A percentile compares a stretch with the other conserved stretches of the same genome.
phyloP scores from a whole-genome alignment of 2,113 vertebrate genomes.

The Tricholaema leucomelas region DNA sequence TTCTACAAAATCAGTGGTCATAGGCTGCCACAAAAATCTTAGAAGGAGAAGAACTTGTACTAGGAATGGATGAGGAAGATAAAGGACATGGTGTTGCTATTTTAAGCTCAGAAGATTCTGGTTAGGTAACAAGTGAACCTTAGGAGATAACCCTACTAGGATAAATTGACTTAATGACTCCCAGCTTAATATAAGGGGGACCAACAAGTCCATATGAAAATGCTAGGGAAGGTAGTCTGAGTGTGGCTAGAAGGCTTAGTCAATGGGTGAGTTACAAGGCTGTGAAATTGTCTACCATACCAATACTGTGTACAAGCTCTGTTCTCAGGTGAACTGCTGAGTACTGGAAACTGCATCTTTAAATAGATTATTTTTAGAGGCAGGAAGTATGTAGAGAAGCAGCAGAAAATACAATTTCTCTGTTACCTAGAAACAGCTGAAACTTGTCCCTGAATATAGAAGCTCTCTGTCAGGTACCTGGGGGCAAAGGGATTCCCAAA shows the following conservation, averaged over 20 bases:
- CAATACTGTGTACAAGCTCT: background rate
- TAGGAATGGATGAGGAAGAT: background rate
- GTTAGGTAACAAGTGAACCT: background rate
- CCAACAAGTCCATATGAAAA: background rate
- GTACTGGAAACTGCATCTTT: background rate
- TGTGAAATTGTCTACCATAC: background rate
- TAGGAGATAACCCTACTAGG: background rate
- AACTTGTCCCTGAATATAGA: background rate
- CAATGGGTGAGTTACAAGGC: background rate
- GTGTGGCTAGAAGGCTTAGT: background rate
- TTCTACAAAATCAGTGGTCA: background rate
- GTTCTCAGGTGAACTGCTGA: background rate
- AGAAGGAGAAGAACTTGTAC: background rate
- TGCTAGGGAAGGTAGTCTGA: background rate
- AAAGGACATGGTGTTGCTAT: background rate
- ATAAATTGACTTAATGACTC: background rate
- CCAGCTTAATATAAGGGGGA: background rate
- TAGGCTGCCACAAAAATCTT: background rate
- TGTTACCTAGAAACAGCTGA: slow-evolving; percentile 50
- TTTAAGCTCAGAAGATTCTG: background rate
- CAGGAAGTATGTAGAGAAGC: background rate
- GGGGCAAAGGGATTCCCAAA: background rate
- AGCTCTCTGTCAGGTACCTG: background rate
- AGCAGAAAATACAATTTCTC: slow-evolving; percentile 1
- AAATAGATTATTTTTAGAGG: slow-evolving; percentile 38